A percentile compares a stretch with the other conserved stretches of the same genome.
Evolutionary conservation across 2,888 invertebrate species (phyloP).

Genomic region (Chymomyza caudatula): DNA sequence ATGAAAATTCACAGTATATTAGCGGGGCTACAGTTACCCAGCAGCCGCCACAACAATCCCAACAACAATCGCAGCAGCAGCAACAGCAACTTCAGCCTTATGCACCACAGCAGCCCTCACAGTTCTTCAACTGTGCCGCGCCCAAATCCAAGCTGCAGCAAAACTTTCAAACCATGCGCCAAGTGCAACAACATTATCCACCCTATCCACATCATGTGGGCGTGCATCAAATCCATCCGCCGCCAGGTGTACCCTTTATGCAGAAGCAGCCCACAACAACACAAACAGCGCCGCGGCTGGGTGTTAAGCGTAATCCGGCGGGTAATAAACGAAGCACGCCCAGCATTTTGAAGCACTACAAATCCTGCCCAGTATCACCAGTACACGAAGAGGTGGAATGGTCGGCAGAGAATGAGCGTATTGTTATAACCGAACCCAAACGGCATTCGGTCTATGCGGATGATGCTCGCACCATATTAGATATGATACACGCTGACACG

Average conservation of each 20-base stretch:
- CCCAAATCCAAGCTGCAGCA: constrained; percentile 77
- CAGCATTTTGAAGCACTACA: constrained; percentile 83
- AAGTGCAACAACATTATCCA: constrained; percentile 78
- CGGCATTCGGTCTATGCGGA: constrained; percentile 78
- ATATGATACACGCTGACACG: constrained; percentile 82
- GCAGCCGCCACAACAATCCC: constrained; percentile 25
- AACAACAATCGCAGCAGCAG: constrained; percentile 3
- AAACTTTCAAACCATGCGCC: constrained; percentile 78
- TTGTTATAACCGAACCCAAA: constrained; percentile 72
- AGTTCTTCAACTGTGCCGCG: constrained; percentile 78
- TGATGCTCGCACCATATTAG: constrained; percentile 80
- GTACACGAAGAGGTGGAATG: constrained; percentile 88
- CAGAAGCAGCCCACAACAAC: constrained; percentile 7
- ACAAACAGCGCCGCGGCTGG: constrained; percentile 40
- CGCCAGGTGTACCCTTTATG: constrained; percentile 70
- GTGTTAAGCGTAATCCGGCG: constrained; percentile 66
- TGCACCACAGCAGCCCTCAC: constrained; percentile 36
- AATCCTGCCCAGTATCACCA: constrained; percentile 89
- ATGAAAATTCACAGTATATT: constrained; percentile 62
- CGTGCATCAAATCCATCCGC: constrained; percentile 75
- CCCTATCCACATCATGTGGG: constrained; percentile 78
- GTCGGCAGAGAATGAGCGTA: constrained; percentile 76
- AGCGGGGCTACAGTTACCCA: constrained; percentile 34
- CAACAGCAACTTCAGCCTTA: constrained; percentile 12
- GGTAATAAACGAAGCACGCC: constrained; percentile 76